Evolutionary conservation across 1,140 invertebrate genomes (phyloP).

Genomic region (Helicoverpa armigera): DNA sequence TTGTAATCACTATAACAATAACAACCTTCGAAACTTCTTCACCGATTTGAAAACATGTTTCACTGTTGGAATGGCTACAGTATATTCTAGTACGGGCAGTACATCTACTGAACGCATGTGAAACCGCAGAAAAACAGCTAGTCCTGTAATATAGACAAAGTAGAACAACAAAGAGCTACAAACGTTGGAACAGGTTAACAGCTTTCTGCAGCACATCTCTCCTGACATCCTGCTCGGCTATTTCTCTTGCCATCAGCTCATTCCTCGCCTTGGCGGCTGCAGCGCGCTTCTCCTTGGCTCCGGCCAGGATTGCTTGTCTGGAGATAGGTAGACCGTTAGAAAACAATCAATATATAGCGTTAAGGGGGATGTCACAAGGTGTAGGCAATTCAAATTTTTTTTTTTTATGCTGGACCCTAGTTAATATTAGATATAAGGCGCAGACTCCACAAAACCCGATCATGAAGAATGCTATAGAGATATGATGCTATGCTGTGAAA

Average conservation of each 20-base stretch:
- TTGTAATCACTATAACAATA: no score
- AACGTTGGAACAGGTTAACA: constrained; percentile 70
- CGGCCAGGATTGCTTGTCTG: constrained; percentile 79
- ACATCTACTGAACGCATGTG: no score
- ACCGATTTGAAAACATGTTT: no score
- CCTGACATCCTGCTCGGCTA: constrained; percentile 71
- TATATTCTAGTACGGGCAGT: no score
- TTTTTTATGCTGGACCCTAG: no score
- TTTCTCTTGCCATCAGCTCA: constrained; percentile 72
- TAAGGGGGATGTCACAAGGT: background rate
- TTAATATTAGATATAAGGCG: no score
- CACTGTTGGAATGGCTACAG: no score
- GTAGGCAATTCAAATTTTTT: no score
- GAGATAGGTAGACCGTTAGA: background rate
- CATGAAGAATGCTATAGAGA: no score
- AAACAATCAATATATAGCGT: background rate
- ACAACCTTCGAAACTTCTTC: no score
- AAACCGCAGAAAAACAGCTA: background rate
- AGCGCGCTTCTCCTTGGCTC: constrained; percentile 74
- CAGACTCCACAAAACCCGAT: no score
- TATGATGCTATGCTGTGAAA: no score
- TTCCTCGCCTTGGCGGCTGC: constrained; percentile 68
- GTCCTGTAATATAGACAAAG: background rate
- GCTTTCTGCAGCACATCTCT: constrained; percentile 74
- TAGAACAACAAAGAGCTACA: constrained; percentile 31